These are phyloP conservation scores for Chionoecetes opilio DNA, from an alignment of 1,140 invertebrate genomes.

Conservation along the genomic window DNA sequence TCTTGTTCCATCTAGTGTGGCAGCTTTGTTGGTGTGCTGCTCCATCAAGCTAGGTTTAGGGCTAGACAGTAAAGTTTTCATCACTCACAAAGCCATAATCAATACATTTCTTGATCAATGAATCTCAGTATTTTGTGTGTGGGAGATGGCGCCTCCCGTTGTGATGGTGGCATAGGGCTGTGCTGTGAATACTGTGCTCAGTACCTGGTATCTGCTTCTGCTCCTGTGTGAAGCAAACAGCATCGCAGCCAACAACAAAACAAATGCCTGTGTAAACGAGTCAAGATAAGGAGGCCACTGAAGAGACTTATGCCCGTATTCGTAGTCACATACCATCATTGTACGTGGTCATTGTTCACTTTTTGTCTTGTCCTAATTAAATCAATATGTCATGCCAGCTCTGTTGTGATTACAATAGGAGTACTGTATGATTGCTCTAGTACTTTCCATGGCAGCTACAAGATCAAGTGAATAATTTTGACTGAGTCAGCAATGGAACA, in stretches of 20 bases:
- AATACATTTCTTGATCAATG: neutral
- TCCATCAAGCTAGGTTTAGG: conserved; percentile 8
- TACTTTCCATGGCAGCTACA: too few species aligned
- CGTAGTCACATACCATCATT: too few species aligned
- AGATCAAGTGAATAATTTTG: too few species aligned
- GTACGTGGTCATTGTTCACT: too few species aligned
- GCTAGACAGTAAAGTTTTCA: neutral
- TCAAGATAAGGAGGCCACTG: neutral
- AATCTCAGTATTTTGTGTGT: conserved; percentile 11
- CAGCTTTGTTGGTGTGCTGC: neutral
- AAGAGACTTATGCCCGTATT: too few species aligned
- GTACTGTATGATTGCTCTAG: too few species aligned
- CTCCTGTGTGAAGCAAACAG: neutral
- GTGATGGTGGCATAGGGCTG: neutral
- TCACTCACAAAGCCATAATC: neutral
- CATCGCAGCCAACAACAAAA: too few species aligned
- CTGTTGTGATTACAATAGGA: too few species aligned
- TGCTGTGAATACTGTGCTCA: neutral
- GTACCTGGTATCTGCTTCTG: neutral
- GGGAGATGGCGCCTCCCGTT: neutral
- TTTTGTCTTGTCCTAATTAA: too few species aligned
- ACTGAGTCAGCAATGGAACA: too few species aligned
- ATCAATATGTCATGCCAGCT: too few species aligned
- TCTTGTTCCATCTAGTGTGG: conserved; percentile 6
- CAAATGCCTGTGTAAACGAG: neutral